Evolutionary conservation across 2,113 vertebrate genomes (phyloP).

Genomic region (Corvus hawaiiensis): DNA sequence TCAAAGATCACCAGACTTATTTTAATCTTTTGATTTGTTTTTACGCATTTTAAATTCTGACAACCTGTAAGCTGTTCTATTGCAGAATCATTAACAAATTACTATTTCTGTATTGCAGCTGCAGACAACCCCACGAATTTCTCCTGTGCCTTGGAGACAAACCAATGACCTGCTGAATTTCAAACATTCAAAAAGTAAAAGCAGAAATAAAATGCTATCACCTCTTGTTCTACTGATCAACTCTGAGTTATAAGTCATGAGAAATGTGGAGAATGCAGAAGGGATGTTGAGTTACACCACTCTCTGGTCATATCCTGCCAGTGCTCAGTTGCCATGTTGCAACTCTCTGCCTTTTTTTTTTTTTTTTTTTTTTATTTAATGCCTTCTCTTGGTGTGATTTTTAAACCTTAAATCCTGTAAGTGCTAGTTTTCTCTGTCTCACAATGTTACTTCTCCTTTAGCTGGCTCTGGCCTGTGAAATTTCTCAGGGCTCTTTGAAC

Average conservation of each 20-base stretch:
- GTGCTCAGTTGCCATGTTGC: neutral
- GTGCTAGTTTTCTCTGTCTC: neutral
- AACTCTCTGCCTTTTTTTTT: neutral
- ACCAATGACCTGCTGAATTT: neutral
- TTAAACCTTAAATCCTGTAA: neutral
- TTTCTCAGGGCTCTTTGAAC: neutral
- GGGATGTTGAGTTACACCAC: neutral
- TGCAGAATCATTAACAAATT: neutral
- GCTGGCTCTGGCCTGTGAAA: neutral
- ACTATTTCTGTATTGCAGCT: neutral
- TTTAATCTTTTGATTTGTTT: neutral
- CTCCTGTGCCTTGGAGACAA: neutral
- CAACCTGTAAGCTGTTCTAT: neutral
- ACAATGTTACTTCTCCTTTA: neutral
- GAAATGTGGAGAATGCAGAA: neutral
- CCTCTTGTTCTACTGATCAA: neutral
- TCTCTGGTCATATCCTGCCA: neutral
- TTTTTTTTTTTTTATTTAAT: neutral
- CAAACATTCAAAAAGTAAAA: neutral
- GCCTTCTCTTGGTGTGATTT: neutral
- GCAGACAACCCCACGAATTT: neutral
- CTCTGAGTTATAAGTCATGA: neutral
- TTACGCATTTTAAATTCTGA: neutral
- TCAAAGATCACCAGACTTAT: neutral
- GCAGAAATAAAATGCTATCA: neutral